Conservation (phyloP, 1,140 invertebrate genomes). For the Subanguina moxae region DNA sequence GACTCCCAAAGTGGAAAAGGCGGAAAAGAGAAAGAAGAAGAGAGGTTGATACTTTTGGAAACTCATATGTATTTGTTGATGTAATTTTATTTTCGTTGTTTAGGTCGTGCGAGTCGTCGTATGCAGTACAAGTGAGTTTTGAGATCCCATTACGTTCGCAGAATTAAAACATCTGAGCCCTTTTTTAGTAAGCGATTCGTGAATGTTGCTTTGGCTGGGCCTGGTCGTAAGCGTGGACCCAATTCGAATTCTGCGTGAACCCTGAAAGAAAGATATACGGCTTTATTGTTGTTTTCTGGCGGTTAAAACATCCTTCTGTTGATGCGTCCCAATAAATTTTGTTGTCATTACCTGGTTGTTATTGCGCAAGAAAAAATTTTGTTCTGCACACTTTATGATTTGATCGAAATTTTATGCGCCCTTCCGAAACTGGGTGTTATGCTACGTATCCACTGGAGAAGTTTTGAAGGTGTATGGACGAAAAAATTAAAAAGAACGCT, state of each 20-base stretch:
- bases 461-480: no score
- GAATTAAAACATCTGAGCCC: background rate
- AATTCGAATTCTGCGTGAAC: slow-evolving; percentile 73
- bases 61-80: background rate
- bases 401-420: no score
- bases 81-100: slow-evolving; percentile 19
- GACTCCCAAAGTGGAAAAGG: slow-evolving; percentile 97
- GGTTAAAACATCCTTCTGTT: no score
- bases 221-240: slow-evolving; percentile 89
- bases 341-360: no score
- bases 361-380: no score
- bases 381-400: no score
- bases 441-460: no score
- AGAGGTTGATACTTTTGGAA: slow-evolving; percentile 66
- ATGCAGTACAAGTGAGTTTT: slow-evolving; percentile 91
- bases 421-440: no score
- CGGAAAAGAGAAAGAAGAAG: slow-evolving; percentile 99
- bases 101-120: slow-evolving; percentile 85
- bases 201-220: slow-evolving; percentile 83
- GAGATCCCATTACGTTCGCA: no score
- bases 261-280: background rate
- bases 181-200: slow-evolving; percentile 71
- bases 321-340: no score
- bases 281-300: no score
- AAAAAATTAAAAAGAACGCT: no score